Percentiles rank a stretch among this genome's conserved stretches.
Evolutionary conservation across 2,113 vertebrate species (phyloP).

Genomic region (Athene cunicularia): DNA sequence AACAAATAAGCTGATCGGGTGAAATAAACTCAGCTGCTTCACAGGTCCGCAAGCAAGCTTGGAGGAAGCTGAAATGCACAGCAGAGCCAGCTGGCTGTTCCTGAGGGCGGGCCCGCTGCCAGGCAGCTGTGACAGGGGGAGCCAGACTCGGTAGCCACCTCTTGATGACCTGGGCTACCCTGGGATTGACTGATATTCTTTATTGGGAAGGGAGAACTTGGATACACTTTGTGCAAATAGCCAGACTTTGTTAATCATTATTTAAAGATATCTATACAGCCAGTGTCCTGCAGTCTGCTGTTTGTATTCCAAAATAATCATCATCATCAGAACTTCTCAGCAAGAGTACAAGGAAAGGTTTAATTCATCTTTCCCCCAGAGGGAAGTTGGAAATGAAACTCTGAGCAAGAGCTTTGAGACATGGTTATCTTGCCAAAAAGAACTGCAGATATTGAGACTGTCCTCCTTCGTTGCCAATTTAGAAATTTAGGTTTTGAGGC

Average conservation of each 20-base stretch:
- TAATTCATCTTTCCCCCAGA: not conserved
- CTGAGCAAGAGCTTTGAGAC: not conserved
- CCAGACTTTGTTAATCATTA: not conserved
- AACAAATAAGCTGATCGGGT: not conserved
- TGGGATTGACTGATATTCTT: not conserved
- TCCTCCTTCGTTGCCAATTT: not conserved
- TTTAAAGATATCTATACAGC: not conserved
- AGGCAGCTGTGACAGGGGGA: conserved; percentile 38
- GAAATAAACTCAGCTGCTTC: conserved; percentile 37
- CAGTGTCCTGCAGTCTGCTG: not conserved
- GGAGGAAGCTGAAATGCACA: not conserved
- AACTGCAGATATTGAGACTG: not conserved
- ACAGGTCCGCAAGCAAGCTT: not conserved
- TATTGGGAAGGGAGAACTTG: not conserved
- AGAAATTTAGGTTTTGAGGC: not conserved
- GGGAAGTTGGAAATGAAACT: not conserved
- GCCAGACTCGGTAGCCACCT: conserved; percentile 26
- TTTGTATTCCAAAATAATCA: not conserved
- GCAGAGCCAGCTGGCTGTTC: conserved; percentile 53
- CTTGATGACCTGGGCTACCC: conserved; percentile 18
- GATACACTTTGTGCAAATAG: not conserved
- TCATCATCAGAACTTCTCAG: not conserved
- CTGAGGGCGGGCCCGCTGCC: not conserved
- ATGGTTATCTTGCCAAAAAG: not conserved
- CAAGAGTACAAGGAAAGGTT: not conserved